Percentiles rank a stretch among this genome's conserved stretches.
Evolutionary conservation across 2,113 vertebrate genomes (phyloP).

Genomic region (Propithecus coquereli): DNA sequence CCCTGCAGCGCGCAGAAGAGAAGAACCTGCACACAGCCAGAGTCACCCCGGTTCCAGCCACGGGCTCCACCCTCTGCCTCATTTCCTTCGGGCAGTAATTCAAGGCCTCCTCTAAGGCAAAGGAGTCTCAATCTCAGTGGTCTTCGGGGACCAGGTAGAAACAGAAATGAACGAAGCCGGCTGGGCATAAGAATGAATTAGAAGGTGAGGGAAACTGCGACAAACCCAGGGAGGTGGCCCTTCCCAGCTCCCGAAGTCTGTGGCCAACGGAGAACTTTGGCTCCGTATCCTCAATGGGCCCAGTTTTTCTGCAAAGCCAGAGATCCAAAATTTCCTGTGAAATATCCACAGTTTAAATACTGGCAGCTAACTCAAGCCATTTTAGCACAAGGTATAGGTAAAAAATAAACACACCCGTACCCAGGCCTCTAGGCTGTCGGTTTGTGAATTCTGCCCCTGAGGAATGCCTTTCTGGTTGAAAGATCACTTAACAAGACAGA

Average conservation of each 20-base stretch:
- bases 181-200: not conserved
- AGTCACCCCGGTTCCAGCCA: not conserved
- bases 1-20: not conserved
- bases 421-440: not conserved
- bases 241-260: rapidly evolving
- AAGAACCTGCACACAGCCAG: rapidly evolving
- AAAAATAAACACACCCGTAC: not conserved
- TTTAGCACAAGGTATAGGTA: not conserved
- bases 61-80: not conserved
- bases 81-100: not conserved
- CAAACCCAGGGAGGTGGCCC: not conserved
- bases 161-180: not conserved
- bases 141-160: not conserved
- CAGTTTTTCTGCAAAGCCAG: not conserved
- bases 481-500: not conserved
- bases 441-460: not conserved
- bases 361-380: not conserved
- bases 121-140: not conserved
- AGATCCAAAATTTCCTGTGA: not conserved
- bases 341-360: not conserved
- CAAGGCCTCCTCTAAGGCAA: not conserved
- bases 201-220: not conserved
- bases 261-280: rapidly evolving
- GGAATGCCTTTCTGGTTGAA: not conserved
- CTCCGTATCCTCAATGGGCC: rapidly evolving